Percentiles rank a stretch among this genome's conserved stretches.
phyloP scores from a whole-genome alignment of 1,140 invertebrate genomes.

The Megalopta genalis region DNA sequence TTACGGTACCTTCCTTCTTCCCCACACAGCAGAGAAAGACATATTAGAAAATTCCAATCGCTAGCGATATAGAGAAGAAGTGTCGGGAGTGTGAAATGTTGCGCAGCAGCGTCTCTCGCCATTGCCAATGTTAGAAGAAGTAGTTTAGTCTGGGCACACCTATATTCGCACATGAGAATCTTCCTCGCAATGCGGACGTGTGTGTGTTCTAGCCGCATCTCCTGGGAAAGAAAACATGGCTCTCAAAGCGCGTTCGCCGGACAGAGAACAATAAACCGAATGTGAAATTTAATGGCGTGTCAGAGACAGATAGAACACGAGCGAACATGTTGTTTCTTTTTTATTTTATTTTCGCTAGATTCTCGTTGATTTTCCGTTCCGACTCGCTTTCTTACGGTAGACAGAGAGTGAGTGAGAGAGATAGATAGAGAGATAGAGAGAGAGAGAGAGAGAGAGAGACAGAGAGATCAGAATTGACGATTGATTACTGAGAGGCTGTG shows the following conservation, averaged over 20 bases:
- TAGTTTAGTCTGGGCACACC: constrained; percentile 32
- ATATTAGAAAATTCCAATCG: constrained; percentile 34
- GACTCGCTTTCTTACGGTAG: constrained; percentile 2
- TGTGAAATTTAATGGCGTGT: constrained; percentile 14
- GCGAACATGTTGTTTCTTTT: constrained; percentile 3
- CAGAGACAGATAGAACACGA: background rate
- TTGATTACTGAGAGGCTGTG: constrained; percentile 16
- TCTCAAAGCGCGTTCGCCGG: constrained; percentile 52
- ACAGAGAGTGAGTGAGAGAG: no score
- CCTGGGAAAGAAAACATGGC: constrained; percentile 63
- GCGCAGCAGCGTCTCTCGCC: constrained; percentile 28
- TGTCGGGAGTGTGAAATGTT: constrained; percentile 28
- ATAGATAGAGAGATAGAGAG: no score
- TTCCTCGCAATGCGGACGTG: constrained; percentile 29
- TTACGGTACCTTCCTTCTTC: constrained; percentile 58
- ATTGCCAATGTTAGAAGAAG: constrained; percentile 21
- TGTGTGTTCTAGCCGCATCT: constrained; percentile 39
- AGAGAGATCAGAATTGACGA: constrained; percentile 15
- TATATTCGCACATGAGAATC: constrained; percentile 42
- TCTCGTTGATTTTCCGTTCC: background rate
- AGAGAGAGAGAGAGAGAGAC: background rate
- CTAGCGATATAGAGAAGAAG: constrained; percentile 30
- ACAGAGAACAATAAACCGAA: background rate
- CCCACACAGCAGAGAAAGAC: constrained; percentile 23
- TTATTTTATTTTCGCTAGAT: background rate